A percentile compares a stretch with the other conserved stretches of the same genome.
Evolutionary conservation across 2,888 invertebrate species (phyloP).

Genomic region (Acronicta alni): DNA sequence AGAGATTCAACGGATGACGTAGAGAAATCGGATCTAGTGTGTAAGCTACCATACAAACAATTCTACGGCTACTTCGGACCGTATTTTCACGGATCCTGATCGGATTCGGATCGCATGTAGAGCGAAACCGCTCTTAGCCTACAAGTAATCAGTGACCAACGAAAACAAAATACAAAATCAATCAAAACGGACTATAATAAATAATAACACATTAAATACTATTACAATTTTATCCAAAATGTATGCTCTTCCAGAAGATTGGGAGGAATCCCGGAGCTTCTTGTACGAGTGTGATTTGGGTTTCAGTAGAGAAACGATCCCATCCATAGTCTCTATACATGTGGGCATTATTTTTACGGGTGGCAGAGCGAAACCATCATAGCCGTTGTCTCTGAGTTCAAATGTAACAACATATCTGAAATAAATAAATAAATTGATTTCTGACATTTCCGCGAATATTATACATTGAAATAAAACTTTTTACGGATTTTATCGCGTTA

Average conservation of each 20-base stretch:
- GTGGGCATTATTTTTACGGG: constrained; percentile 90
- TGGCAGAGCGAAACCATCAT: constrained; percentile 91
- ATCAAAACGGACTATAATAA: constrained; percentile 69
- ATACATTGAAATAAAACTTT: too few relatives aligned
- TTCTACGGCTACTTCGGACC: too few relatives aligned
- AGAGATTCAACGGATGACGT: too few relatives aligned
- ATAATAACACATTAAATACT: constrained; percentile 63
- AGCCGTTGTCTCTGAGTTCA: constrained; percentile 91
- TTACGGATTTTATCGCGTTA: too few relatives aligned
- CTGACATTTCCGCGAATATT: too few relatives aligned
- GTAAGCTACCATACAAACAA: too few relatives aligned
- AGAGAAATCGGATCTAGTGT: too few relatives aligned
- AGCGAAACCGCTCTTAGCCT: too few relatives aligned
- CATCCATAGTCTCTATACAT: constrained; percentile 90
- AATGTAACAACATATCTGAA: constrained; percentile 90
- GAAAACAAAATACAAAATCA: constrained; percentile 42
- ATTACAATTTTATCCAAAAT: constrained; percentile 59
- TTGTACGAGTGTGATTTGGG: constrained; percentile 12
- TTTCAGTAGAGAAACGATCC: constrained; percentile 69
- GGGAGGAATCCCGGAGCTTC: background rate
- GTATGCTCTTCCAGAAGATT: background rate
- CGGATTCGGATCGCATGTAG: too few relatives aligned
- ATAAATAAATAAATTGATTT: constrained; percentile 16
- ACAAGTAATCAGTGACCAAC: background rate
- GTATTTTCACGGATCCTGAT: too few relatives aligned